Percentiles rank a stretch among this genome's conserved stretches.
phyloP scores from a whole-genome alignment of 2,888 invertebrate species.

The Formica aserva region DNA sequence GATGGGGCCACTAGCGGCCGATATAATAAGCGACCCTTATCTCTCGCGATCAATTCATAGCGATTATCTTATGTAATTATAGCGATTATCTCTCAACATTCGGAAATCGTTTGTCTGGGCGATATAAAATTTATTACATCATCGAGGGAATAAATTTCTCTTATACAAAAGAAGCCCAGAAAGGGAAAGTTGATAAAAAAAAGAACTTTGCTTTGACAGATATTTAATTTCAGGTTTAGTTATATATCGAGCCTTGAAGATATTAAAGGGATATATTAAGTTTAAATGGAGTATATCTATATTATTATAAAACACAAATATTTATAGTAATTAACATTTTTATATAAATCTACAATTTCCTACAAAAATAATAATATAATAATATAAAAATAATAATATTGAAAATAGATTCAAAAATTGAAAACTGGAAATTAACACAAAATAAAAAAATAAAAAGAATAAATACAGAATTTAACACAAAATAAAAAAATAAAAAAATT shows the following conservation, averaged over 20 bases:
- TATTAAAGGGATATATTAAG: not conserved
- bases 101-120: not conserved
- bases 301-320: too few species aligned
- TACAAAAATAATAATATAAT: too few species aligned
- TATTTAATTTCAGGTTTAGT: not conserved
- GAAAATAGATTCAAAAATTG: too few species aligned
- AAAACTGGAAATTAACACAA: too few species aligned
- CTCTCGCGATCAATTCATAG: constrained; percentile 9
- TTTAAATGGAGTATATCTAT: not conserved
- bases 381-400: too few species aligned
- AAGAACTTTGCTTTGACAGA: not conserved
- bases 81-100: not conserved
- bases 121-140: not conserved
- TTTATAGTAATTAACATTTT: too few species aligned
- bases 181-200: not conserved
- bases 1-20: constrained; percentile 31
- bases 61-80: constrained; percentile 30
- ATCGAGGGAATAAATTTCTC: not conserved
- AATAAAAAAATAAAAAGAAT: too few species aligned
- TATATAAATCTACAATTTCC: too few species aligned
- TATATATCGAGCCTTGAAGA: not conserved
- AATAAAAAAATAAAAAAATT: too few species aligned
- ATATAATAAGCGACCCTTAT: constrained; percentile 52
- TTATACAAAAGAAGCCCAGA: not conserved
- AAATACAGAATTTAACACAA: too few species aligned